A percentile compares a stretch with the other conserved stretches of the same genome.
phyloP scores from a whole-genome alignment of 2,113 vertebrate genomes.

The Amphiprion ocellaris region DNA sequence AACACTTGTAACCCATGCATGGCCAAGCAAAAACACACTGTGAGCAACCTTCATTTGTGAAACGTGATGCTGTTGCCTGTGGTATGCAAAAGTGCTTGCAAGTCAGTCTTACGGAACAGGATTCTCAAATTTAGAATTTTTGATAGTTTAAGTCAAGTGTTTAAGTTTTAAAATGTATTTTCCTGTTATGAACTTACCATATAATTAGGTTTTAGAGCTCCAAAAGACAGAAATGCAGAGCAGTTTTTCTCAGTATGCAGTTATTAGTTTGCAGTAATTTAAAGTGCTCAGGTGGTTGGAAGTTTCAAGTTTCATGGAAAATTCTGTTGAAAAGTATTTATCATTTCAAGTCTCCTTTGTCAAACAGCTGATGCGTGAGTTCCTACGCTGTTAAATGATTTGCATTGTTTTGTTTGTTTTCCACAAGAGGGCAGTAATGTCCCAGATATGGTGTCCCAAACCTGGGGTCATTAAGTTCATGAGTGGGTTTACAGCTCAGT shows the following conservation, averaged over 20 bases:
- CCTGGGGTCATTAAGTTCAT: slow-evolving; percentile 69
- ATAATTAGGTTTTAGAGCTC: not conserved
- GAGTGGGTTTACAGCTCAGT: slow-evolving; percentile 41
- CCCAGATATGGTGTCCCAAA: slow-evolving; percentile 38
- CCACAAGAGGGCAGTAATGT: slow-evolving; percentile 81
- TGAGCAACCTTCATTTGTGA: not conserved
- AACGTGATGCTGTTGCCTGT: not conserved
- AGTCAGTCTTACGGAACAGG: too few species aligned
- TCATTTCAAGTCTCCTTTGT: not conserved
- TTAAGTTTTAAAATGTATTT: not conserved
- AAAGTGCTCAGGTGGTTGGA: not conserved
- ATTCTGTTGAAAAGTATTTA: not conserved
- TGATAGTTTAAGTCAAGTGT: too few species aligned
- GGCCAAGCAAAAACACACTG: not conserved
- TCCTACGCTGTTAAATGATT: slow-evolving; percentile 22
- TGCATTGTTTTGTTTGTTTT: slow-evolving; percentile 27
- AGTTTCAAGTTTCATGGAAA: slow-evolving; percentile 5
- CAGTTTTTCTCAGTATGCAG: not conserved
- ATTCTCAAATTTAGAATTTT: too few species aligned
- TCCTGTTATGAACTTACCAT: not conserved
- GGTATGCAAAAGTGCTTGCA: too few species aligned
- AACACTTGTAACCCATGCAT: not conserved
- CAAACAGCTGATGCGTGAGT: slow-evolving; percentile 33
- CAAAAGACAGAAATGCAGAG: not conserved
- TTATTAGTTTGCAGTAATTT: not conserved